Conservation (phyloP, 1,140 invertebrate species). For the Drosophila parabipectinata region DNA sequence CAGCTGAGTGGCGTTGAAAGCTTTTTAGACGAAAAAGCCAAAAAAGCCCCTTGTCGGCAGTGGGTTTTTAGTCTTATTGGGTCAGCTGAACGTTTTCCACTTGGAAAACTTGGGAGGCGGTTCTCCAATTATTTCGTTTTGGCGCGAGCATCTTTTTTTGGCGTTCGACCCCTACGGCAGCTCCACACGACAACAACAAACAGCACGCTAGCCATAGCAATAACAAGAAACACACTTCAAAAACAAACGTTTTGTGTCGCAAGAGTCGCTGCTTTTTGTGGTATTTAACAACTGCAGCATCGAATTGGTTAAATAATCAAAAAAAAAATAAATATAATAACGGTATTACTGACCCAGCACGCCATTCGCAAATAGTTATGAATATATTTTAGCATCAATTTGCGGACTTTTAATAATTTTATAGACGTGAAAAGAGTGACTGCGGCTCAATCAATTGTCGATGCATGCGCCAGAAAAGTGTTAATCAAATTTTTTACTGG, state of each 20-base stretch:
- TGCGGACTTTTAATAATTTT: constrained; percentile 34
- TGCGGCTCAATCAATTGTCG: constrained; percentile 46
- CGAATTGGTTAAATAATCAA: constrained; percentile 60
- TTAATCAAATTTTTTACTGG: constrained; percentile 66
- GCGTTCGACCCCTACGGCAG: constrained; percentile 36
- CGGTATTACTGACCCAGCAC: constrained; percentile 4
- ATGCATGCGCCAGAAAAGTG: constrained; percentile 63
- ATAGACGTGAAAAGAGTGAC: constrained; percentile 40
- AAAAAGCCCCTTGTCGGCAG: neutral
- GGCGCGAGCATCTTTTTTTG: constrained; percentile 62
- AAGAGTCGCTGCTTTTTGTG: constrained; percentile 31
- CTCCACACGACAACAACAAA: constrained; percentile 9
- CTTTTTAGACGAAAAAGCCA: neutral
- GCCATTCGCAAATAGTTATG: constrained; percentile 4
- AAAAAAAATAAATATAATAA: constrained; percentile 25
- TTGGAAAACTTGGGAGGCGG: constrained; percentile 8
- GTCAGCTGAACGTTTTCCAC: constrained; percentile 42
- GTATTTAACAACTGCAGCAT: constrained; percentile 25
- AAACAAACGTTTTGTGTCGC: constrained; percentile 46
- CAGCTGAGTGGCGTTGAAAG: constrained; percentile 4
- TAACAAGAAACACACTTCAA: constrained; percentile 10
- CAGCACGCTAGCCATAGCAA: constrained; percentile 3
- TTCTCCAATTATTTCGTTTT: constrained; percentile 43
- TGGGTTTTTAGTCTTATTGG: constrained; percentile 56
- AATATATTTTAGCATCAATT: constrained; percentile 33